These are phyloP conservation scores for Platanista minor DNA, from an alignment of 2,113 vertebrate species.

Conservation along the genomic window DNA sequence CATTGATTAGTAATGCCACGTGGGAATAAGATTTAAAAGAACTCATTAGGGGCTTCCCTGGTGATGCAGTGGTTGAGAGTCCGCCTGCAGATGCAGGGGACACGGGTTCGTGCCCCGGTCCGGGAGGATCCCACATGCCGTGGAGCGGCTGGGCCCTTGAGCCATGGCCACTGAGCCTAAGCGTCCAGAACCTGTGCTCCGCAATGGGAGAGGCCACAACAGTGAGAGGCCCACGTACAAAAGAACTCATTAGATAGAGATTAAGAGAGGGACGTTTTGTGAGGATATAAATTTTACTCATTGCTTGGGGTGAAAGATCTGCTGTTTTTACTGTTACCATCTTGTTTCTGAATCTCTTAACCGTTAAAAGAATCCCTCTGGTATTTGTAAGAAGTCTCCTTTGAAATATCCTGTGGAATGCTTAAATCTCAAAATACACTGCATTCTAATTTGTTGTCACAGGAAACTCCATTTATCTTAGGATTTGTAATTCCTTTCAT, in stretches of 20 bases:
- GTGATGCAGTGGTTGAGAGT: too few relatives aligned
- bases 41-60: too few relatives aligned
- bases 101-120: too few relatives aligned
- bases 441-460: not conserved
- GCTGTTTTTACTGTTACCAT: not conserved
- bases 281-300: not conserved
- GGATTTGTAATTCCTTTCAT: not conserved
- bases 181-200: too few relatives aligned
- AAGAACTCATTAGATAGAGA: not conserved
- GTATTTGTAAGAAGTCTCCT: not conserved
- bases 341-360: not conserved
- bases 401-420: not conserved
- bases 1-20: not conserved
- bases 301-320: not conserved
- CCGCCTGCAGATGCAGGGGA: too few relatives aligned
- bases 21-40: not conserved
- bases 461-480: not conserved
- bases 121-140: too few relatives aligned
- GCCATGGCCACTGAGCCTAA: too few relatives aligned
- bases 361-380: not conserved
- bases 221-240: too few relatives aligned
- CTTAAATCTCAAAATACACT: not conserved
- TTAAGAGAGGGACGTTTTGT: not conserved
- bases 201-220: too few relatives aligned
- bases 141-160: too few relatives aligned